Evolutionary conservation across 2,113 vertebrate genomes (phyloP).

Genomic region (Scartelaos histophorus): DNA sequence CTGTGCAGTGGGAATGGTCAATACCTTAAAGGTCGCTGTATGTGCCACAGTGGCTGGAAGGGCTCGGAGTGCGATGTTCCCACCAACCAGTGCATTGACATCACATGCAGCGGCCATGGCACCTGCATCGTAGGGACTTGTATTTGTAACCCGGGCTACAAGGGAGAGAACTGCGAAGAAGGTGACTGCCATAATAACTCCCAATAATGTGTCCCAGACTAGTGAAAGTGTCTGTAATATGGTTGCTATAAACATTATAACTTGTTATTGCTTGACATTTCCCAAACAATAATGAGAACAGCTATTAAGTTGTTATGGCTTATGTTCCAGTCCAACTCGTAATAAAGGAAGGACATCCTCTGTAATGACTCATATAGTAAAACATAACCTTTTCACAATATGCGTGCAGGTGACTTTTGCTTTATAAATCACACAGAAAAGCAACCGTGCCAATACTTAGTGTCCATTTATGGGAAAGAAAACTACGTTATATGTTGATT

Average conservation of each 20-base stretch:
- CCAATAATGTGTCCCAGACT: constrained; percentile 8
- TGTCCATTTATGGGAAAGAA: constrained; percentile 57
- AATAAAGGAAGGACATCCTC: constrained; percentile 26
- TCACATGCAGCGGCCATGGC: constrained; percentile 90
- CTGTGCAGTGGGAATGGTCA: constrained; percentile 97
- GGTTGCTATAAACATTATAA: constrained; percentile 9
- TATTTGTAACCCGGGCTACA: constrained; percentile 97
- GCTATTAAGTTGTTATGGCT: constrained; percentile 21
- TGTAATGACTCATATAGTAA: constrained; percentile 27
- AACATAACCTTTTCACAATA: constrained; percentile 32
- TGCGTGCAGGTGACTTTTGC: constrained; percentile 30
- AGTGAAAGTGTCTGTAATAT: constrained; percentile 15
- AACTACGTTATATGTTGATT: constrained; percentile 70
- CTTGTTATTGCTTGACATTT: constrained; percentile 35
- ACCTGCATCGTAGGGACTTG: constrained; percentile 97
- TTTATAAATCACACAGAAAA: constrained; percentile 38
- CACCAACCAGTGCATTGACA: constrained; percentile 93
- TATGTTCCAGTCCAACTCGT: constrained; percentile 24
- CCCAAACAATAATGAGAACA: constrained; percentile 21
- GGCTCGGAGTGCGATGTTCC: constrained; percentile 94
- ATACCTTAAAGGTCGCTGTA: constrained; percentile 95
- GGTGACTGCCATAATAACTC: constrained; percentile 72
- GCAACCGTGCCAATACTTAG: constrained; percentile 41
- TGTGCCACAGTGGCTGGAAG: constrained; percentile 99
- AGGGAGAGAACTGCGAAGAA: constrained; percentile 98